Conservation (phyloP, 2,888 invertebrate genomes). For the Mactromeris polynyma region DNA sequence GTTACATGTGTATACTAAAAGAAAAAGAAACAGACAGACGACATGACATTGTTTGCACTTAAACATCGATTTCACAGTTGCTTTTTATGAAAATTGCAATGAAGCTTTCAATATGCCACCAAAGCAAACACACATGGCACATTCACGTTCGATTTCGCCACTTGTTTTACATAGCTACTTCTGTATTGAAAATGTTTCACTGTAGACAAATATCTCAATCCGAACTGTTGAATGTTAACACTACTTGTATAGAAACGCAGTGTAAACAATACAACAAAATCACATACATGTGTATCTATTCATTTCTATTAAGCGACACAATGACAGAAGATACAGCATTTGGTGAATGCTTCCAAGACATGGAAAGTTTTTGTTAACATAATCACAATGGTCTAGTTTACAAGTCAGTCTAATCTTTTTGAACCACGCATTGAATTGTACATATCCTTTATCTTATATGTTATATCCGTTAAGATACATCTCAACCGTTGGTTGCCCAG, state of each 20-base stretch:
- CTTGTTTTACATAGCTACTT: not conserved
- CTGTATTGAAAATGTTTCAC: not conserved
- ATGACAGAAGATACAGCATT: not conserved
- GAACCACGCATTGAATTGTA: too few relatives aligned
- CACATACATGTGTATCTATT: not conserved
- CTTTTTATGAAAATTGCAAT: not conserved
- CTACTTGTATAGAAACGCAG: not conserved
- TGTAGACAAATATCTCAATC: not conserved
- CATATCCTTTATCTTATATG: too few relatives aligned
- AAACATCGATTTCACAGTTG: not conserved
- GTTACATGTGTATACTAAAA: too few relatives aligned
- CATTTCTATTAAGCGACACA: not conserved
- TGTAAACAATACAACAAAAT: not conserved
- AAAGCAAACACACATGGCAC: not conserved
- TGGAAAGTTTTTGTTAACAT: too few relatives aligned
- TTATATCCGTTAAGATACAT: too few relatives aligned
- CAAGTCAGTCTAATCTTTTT: too few relatives aligned
- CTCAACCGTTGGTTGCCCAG: too few relatives aligned
- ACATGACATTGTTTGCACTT: not conserved
- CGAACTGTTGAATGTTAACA: not conserved
- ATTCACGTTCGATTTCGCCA: not conserved
- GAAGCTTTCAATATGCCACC: not conserved
- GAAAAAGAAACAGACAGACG: not conserved
- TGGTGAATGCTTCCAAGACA: too few relatives aligned
- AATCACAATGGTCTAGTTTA: too few relatives aligned